Evolutionary conservation across 2,797 vertebrate species (phyloP).

Genomic region (Sarcophilus harrisii): DNA sequence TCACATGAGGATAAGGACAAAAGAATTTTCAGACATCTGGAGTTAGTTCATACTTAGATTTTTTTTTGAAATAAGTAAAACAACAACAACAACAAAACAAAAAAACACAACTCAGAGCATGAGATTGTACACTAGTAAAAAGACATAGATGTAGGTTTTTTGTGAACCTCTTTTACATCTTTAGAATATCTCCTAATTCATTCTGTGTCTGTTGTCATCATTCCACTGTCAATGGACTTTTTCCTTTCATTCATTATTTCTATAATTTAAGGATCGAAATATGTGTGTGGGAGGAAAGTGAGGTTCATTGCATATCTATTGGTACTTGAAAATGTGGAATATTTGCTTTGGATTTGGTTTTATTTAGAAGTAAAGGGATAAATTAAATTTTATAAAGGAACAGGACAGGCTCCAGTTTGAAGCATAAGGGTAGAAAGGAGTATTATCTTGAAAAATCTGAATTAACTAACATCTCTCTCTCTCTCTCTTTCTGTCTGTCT

Average conservation of each 20-base stretch:
- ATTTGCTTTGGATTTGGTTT: slow-evolving; percentile 18
- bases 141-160: neutral
- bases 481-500: neutral
- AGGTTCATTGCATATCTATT: neutral
- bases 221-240: neutral
- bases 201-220: slow-evolving; percentile 6
- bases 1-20: neutral
- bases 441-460: slow-evolving; percentile 15
- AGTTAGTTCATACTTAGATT: neutral
- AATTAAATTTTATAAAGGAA: slow-evolving; percentile 1
- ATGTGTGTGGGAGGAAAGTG: neutral
- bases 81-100: neutral
- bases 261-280: neutral
- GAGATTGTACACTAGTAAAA: neutral
- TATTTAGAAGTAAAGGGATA: neutral
- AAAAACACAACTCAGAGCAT: neutral
- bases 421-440: neutral
- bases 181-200: neutral
- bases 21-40: neutral
- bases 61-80: neutral
- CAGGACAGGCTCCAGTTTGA: neutral
- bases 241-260: neutral
- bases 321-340: neutral
- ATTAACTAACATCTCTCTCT: neutral
- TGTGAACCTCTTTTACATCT: neutral